Evolutionary conservation across 2,113 vertebrate species (phyloP), one percentile per base, ranked within the genome.

Genomic region (Urocynchramus pylzowi): DNA sequence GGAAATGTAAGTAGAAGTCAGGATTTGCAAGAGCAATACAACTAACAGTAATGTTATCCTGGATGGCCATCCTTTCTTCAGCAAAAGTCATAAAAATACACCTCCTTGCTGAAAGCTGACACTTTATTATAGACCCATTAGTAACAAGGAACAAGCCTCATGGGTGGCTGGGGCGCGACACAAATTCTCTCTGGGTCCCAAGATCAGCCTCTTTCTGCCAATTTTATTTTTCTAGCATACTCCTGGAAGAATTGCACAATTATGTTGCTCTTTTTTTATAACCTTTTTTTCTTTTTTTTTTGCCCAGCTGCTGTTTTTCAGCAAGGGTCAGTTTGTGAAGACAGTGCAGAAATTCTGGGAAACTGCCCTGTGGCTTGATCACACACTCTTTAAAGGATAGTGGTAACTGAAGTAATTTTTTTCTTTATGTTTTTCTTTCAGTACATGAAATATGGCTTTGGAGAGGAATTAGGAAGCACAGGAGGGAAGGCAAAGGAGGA

Each of bases 331-430:
- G 12, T 86, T 87, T 86, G 30, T 75, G 54, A 65, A 80, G 23
- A 30, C 24, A 35, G 45, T 77, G n/a, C 68, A 85, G 78, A 91
- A 81, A 61, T 90, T 95, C 75, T 93, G 86, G 64, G 86, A 91
- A 97, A 89, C 26, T 61, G 19, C 10, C 35, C 0, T 61, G 47
- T 44, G 67, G 18, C 41, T 79, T 64, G 19, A 76, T 95, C 65
- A 65, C 65, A 92, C 9, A 78, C 28, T 69, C 35, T 84, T 90
- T 89, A 91, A 84, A 59, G 22, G 23, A 61, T 20, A 49, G 8
- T 28, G 13, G 45, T 22, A 77, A 49, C 41, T 59, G 67, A 80
- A 80, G 44, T 35, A 52, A 61, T 63, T 61, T 33, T 87, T 69
- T 61, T 60, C 16, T 71, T 75, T 27, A 28, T 20, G 15, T 39